Conservation (phyloP, 1,140 invertebrate genomes). For the Bombus soroeensis region DNA sequence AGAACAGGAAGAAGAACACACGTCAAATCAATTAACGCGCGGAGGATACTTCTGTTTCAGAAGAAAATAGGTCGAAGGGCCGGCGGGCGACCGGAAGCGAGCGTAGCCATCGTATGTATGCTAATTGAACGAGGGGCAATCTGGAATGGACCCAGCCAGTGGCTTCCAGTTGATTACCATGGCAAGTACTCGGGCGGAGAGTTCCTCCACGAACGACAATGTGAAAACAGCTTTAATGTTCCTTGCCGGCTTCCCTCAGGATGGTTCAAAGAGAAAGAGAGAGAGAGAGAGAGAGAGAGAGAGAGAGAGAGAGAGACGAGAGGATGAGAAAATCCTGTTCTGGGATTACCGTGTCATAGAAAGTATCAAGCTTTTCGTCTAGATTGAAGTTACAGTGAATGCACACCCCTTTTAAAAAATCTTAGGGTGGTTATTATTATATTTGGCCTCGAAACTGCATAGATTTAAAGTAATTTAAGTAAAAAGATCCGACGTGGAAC, state of each 20-base stretch:
- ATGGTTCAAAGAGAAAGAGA: not conserved
- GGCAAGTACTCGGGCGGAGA: slow-evolving; percentile 36
- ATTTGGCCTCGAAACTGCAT: too few relatives aligned
- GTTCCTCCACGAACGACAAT: slow-evolving; percentile 50
- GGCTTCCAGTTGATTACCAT: slow-evolving; percentile 64
- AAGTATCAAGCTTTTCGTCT: slow-evolving; percentile 19
- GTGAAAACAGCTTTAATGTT: slow-evolving; percentile 55
- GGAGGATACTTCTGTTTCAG: slow-evolving; percentile 40
- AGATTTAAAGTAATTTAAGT: too few relatives aligned
- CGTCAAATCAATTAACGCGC: slow-evolving; percentile 54
- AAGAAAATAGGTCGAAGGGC: slow-evolving; percentile 49
- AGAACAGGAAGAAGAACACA: not conserved
- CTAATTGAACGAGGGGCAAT: slow-evolving; percentile 66
- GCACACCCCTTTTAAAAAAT: not conserved
- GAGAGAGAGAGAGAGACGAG: not conserved
- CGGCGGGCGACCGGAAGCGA: slow-evolving; percentile 19
- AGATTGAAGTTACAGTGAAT: not conserved
- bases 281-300: not conserved
- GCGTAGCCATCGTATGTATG: slow-evolving; percentile 57
- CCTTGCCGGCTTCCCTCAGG: not conserved
- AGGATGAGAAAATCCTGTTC: slow-evolving; percentile 30
- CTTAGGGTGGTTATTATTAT: not conserved
- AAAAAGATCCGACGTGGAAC: too few relatives aligned
- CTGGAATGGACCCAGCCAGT: slow-evolving; percentile 50
- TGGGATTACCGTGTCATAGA: slow-evolving; percentile 13